These are phyloP conservation scores for Hemibagrus wyckioides DNA, from an alignment of 2,113 vertebrate species.

Conservation along the genomic window DNA sequence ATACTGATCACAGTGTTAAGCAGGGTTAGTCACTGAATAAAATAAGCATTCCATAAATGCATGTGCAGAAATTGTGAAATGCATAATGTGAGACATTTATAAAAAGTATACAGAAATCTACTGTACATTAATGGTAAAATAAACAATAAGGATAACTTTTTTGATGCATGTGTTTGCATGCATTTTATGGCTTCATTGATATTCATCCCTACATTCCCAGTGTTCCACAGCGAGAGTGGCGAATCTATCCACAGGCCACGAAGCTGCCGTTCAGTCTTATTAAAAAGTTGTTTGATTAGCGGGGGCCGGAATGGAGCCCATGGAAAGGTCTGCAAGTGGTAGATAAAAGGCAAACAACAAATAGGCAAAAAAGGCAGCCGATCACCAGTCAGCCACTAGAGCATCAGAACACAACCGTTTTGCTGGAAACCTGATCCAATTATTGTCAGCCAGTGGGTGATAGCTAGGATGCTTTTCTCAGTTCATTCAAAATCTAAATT, in stretches of 20 bases:
- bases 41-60: background rate
- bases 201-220: constrained; percentile 71
- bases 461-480: constrained; percentile 77
- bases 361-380: constrained; percentile 70
- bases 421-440: constrained; percentile 91
- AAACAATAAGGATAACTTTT: constrained; percentile 35
- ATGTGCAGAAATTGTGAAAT: background rate
- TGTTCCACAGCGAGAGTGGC: constrained; percentile 59
- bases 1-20: background rate
- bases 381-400: constrained; percentile 80
- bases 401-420: constrained; percentile 85
- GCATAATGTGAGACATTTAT: background rate
- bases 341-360: constrained; percentile 89
- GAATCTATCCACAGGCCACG: constrained; percentile 67
- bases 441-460: constrained; percentile 83
- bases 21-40: background rate
- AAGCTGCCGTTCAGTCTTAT: constrained; percentile 81
- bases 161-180: constrained; percentile 24
- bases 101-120: background rate
- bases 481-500: constrained; percentile 95
- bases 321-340: constrained; percentile 78
- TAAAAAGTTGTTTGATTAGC: constrained; percentile 89
- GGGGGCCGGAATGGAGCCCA: constrained; percentile 78
- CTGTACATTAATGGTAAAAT: constrained; percentile 13
- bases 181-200: constrained; percentile 64